These are phyloP conservation scores for Megaceryle maxima DNA, from an alignment of 2,113 vertebrate species.

Conservation along the genomic window DNA sequence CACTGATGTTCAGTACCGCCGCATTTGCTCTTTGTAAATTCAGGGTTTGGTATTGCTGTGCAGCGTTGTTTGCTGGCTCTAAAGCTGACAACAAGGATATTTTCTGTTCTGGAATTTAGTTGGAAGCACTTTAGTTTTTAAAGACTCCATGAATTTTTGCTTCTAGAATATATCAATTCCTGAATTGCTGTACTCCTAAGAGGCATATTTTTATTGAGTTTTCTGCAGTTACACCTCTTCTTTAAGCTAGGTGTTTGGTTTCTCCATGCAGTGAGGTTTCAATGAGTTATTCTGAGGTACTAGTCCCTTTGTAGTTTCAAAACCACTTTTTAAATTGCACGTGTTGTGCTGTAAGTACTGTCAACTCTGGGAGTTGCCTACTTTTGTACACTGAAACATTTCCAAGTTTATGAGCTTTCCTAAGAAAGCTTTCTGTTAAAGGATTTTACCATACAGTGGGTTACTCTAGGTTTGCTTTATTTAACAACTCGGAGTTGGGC, in stretches of 20 bases:
- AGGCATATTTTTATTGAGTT: not conserved
- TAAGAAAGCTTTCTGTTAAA: too few relatives aligned
- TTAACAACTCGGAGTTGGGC: too few relatives aligned
- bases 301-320: not conserved
- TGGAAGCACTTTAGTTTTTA: not conserved
- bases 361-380: not conserved
- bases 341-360: fast-evolving
- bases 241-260: not conserved
- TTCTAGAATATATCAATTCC: not conserved
- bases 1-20: fast-evolving
- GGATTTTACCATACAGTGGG: too few relatives aligned
- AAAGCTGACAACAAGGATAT: not conserved
- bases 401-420: not conserved
- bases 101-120: not conserved
- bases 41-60: not conserved
- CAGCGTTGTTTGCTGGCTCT: not conserved
- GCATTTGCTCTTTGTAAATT: not conserved
- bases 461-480: too few relatives aligned
- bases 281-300: not conserved
- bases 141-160: not conserved
- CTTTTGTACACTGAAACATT: not conserved
- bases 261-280: not conserved
- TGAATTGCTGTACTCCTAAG: not conserved
- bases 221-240: not conserved
- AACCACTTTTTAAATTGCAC: not conserved